Evolutionary conservation across 1,140 invertebrate species (phyloP), one percentile per base, ranked within the genome.

Genomic region (Glossosoma conforme): DNA sequence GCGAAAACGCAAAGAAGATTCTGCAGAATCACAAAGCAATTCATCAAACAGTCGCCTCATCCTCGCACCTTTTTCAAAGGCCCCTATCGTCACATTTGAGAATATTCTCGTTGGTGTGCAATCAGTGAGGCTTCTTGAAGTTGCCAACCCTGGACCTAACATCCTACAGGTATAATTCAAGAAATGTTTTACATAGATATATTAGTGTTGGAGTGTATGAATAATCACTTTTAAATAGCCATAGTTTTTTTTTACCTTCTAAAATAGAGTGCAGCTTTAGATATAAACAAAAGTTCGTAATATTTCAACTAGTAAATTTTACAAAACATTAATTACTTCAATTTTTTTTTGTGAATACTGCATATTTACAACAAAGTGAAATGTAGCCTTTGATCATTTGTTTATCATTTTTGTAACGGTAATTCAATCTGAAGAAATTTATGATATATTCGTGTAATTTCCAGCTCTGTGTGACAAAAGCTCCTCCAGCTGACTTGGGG

Each of bases 41-140:
- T 71, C 74, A 57, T 65, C 68, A 56, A 62, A 59, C 3, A 65
- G 69, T 2, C 59, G 68, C 21, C 61, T 84, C 15, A 64, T 73
- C 24, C 66, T 84, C 54, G 80, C 77, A 3, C 81, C 81, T 6
- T 84, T 84, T 68, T 77, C 75, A 10, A 66, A 69, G 40, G 77
- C 75, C 55, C 76, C 80, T 3, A 78, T 80, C 70, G 72, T 84
- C 9, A 66, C 75, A 32, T 83, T 84, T 61, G 78, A 83, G 54
- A 76, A 83, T 74, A 75, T 83, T 44, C 63, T 70, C 17, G 65
- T 83, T 44, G 77, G 77, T 19, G 68, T 72, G 32, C 66, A 70
- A 18, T 69, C 71, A 38, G 68, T 65, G 35, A 73, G 73, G 53
- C 62, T 65, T 48, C 63, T 84, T 43, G 68, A 77, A 56, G 62